These are phyloP conservation scores for Tetranychus truncatus DNA, from an alignment of 2,888 invertebrate genomes.

Conservation along the genomic window DNA sequence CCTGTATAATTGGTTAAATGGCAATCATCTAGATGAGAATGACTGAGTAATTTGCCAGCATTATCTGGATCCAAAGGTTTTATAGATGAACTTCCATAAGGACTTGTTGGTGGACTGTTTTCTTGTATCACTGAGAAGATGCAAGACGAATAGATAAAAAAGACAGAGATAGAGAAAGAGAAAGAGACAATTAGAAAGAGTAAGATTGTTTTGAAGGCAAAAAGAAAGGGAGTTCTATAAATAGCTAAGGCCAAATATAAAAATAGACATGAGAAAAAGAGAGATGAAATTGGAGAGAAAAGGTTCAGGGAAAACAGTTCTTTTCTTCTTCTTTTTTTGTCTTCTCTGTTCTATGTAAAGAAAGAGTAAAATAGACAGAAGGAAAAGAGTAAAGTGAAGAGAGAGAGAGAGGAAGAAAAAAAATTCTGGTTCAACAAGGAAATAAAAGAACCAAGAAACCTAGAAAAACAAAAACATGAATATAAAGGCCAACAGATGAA, in stretches of 20 bases:
- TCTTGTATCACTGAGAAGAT: slow-evolving; percentile 35
- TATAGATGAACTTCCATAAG: slow-evolving; percentile 40
- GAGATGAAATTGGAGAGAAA: neutral
- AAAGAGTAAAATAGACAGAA: neutral
- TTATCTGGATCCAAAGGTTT: slow-evolving; percentile 39
- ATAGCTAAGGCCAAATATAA: neutral
- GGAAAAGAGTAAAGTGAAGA: neutral
- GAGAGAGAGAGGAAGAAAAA: neutral
- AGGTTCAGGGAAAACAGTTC: neutral
- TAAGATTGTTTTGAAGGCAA: neutral
- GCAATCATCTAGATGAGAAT: slow-evolving; percentile 5
- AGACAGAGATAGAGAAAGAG: slow-evolving; percentile 15
- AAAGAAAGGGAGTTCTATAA: neutral
- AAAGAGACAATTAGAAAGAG: neutral
- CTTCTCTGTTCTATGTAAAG: neutral
- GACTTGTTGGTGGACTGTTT: slow-evolving; percentile 35
- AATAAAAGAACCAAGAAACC: neutral
- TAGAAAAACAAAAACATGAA: neutral
- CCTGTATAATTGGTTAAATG: slow-evolving; percentile 7
- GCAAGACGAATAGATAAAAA: slow-evolving; percentile 14
- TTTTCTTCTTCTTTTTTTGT: neutral
- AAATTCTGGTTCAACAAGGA: neutral
- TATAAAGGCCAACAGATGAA: neutral
- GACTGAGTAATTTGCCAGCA: slow-evolving; percentile 10
- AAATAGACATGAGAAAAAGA: slow-evolving; percentile 5